phyloP scores from a whole-genome alignment of 2,888 invertebrate genomes.

The Leptopilina syphax region DNA sequence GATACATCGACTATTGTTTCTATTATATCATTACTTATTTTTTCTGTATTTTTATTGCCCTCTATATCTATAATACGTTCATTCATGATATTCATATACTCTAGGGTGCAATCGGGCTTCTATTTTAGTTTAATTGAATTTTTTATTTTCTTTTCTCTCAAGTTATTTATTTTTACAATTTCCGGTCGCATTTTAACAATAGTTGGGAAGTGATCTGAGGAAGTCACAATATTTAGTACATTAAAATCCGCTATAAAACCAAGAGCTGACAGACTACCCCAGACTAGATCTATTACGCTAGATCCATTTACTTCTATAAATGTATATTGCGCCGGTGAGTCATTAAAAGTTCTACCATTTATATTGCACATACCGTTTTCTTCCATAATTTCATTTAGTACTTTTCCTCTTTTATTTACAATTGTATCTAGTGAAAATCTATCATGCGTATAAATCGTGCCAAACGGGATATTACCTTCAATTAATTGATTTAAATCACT shows the following conservation, averaged over 20 bases:
- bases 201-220: background rate
- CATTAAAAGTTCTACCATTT: conserved; percentile 15
- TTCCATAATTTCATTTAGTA: conserved; percentile 3
- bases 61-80: background rate
- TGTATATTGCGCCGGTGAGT: conserved; percentile 10
- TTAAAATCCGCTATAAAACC: background rate
- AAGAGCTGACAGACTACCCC: background rate
- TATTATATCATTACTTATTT: conserved; percentile 2
- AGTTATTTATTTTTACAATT: background rate
- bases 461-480: background rate
- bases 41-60: background rate
- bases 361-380: background rate
- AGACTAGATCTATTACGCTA: conserved; percentile 23
- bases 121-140: conserved; percentile 8
- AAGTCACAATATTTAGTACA: background rate
- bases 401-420: background rate
- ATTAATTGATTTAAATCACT: conserved; percentile 5
- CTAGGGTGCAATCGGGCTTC: background rate
- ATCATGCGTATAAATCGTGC: background rate
- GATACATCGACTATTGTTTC: background rate
- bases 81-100: background rate
- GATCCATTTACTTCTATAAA: background rate
- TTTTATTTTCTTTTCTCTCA: background rate
- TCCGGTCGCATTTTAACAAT: conserved; percentile 1
- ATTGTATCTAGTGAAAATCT: background rate